Conservation (phyloP, 2,797 vertebrate genomes). For the Aselliscus stoliczkanus region DNA sequence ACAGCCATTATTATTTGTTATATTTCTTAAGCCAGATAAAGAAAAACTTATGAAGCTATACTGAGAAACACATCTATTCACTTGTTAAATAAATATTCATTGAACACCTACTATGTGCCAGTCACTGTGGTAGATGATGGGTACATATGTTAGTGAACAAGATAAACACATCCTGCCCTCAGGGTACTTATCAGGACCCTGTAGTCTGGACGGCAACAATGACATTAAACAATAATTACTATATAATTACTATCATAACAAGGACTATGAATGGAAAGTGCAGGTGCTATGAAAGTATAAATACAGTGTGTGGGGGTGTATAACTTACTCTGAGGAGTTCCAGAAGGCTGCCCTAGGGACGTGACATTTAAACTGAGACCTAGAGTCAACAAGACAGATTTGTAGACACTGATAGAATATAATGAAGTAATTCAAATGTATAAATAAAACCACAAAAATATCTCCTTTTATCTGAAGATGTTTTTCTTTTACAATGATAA, state of each 20-base stretch:
- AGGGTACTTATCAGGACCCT: neutral
- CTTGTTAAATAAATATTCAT: conserved; percentile 14
- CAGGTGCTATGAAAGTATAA: neutral
- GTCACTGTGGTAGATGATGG: neutral
- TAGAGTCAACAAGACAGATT: neutral
- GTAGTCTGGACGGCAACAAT: neutral
- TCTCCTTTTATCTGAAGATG: neutral
- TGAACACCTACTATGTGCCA: neutral
- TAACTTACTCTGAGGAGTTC: neutral
- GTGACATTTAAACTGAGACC: neutral
- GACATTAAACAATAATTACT: neutral
- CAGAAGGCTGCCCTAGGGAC: neutral
- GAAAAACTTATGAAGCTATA: neutral
- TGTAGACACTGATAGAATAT: neutral
- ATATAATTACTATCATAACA: neutral
- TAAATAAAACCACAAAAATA: neutral
- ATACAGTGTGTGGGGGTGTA: neutral
- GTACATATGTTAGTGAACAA: neutral
- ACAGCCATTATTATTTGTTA: neutral
- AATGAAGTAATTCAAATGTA: neutral
- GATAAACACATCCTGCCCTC: neutral
- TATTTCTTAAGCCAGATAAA: neutral
- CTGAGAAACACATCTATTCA: neutral
- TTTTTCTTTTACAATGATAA: conserved; percentile 18
- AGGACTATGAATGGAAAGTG: neutral